These are phyloP conservation scores for Tipula lateralis DNA, from an alignment of 2,888 invertebrate species.

Conservation along the genomic window DNA sequence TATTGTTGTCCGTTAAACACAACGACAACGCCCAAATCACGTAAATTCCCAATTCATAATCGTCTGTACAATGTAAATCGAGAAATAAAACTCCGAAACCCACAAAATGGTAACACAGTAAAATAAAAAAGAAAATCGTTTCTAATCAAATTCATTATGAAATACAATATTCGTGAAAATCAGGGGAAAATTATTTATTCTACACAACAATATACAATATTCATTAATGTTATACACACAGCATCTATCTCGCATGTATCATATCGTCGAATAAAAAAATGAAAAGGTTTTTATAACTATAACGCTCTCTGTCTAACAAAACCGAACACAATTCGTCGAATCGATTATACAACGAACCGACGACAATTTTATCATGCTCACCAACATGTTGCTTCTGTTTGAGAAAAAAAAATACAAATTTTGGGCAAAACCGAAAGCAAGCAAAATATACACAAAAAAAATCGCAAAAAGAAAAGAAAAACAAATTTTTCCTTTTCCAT, in stretches of 20 bases:
- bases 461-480: neutral
- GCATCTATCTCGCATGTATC: neutral
- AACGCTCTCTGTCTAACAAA: neutral
- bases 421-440: neutral
- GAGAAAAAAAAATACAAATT: neutral
- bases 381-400: neutral
- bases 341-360: neutral
- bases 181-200: neutral
- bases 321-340: neutral
- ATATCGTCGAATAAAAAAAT: neutral
- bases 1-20: neutral
- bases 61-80: neutral
- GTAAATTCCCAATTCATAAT: slow-evolving; percentile 19
- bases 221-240: too few relatives aligned
- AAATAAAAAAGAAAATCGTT: neutral
- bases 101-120: neutral
- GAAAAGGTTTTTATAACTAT: neutral
- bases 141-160: neutral
- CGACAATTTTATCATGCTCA: neutral
- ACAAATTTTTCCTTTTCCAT: slow-evolving; percentile 5
- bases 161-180: neutral
- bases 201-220: neutral
- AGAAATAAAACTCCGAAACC: neutral
- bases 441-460: neutral
- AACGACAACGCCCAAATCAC: slow-evolving; percentile 24